phyloP scores from a whole-genome alignment of 2,888 invertebrate species.

The Drosophila lutescens region DNA sequence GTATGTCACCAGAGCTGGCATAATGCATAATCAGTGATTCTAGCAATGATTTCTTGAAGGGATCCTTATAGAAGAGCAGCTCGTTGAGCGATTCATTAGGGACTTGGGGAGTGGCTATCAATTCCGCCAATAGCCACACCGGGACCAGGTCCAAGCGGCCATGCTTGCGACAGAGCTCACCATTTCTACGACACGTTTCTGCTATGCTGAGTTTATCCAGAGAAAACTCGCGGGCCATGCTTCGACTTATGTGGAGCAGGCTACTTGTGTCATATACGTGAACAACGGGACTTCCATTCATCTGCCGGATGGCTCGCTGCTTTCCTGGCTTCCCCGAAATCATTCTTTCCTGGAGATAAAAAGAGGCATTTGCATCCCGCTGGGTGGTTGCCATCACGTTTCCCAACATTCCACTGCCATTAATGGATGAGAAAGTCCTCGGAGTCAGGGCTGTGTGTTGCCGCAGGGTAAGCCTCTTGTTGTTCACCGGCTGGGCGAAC shows the following conservation, averaged over 20 bases:
- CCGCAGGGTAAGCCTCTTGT: slow-evolving; percentile 88
- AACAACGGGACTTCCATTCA: slow-evolving; percentile 76
- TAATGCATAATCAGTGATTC: slow-evolving; percentile 94
- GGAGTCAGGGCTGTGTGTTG: slow-evolving; percentile 91
- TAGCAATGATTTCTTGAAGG: slow-evolving; percentile 93
- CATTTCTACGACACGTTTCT: slow-evolving; percentile 92
- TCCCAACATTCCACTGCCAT: slow-evolving; percentile 84
- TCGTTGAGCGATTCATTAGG: slow-evolving; percentile 86
- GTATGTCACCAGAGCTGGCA: slow-evolving; percentile 92
- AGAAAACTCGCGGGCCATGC: slow-evolving; percentile 93
- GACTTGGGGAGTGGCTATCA: slow-evolving; percentile 87
- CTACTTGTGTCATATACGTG: slow-evolving; percentile 83
- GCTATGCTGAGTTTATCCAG: slow-evolving; percentile 85
- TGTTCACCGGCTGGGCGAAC: slow-evolving; percentile 91
- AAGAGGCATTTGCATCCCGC: slow-evolving; percentile 88
- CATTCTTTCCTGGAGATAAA: slow-evolving; percentile 90
- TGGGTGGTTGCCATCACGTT: slow-evolving; percentile 83
- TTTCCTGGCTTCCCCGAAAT: slow-evolving; percentile 81
- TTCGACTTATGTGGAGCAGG: slow-evolving; percentile 91
- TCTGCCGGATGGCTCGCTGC: slow-evolving; percentile 83
- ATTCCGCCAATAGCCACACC: slow-evolving; percentile 93
- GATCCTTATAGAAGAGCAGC: slow-evolving; percentile 90
- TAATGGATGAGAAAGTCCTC: slow-evolving; percentile 90
- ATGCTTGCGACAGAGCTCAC: slow-evolving; percentile 89
- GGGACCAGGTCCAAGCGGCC: slow-evolving; percentile 93